phyloP scores from a whole-genome alignment of 2,888 invertebrate genomes.

The Stomorhina lunata region DNA sequence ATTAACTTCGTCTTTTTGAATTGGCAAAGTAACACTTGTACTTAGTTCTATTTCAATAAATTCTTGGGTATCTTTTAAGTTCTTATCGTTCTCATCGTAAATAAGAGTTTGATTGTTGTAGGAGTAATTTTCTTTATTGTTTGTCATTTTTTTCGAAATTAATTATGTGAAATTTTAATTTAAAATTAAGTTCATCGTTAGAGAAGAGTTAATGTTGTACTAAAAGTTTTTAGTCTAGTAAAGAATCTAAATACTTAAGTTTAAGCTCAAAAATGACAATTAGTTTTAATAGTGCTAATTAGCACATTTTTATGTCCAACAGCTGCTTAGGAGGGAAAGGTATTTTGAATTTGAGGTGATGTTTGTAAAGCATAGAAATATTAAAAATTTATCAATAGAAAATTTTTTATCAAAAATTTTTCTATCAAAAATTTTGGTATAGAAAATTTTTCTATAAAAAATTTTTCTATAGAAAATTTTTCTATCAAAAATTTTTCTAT shows the following conservation, averaged over 20 bases:
- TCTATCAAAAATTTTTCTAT: no score
- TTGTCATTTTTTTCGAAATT: not conserved
- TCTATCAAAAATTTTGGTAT: no score
- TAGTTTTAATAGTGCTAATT: slow-evolving; percentile 25
- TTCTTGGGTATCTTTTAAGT: not conserved
- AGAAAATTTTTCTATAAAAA: no score
- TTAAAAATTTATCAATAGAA: no score
- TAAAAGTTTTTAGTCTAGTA: not conserved
- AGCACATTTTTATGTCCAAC: slow-evolving; percentile 25
- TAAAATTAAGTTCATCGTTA: not conserved
- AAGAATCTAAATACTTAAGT: not conserved
- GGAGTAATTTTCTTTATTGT: not conserved
- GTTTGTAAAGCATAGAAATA: no score
- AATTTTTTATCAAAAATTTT: no score
- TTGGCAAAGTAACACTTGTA: not conserved
- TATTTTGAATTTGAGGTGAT: no score
- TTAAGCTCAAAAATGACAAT: not conserved
- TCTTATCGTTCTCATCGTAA: not conserved
- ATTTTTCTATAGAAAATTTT: no score
- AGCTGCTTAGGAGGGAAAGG: no score
- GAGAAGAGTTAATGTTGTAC: not conserved
- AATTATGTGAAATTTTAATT: not conserved
- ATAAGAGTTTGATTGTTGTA: slow-evolving; percentile 26
- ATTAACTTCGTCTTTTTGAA: not conserved
- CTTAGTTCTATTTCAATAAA: slow-evolving; percentile 33